phyloP scores from a whole-genome alignment of 2,888 invertebrate genomes.

The Lysandra coridon region DNA sequence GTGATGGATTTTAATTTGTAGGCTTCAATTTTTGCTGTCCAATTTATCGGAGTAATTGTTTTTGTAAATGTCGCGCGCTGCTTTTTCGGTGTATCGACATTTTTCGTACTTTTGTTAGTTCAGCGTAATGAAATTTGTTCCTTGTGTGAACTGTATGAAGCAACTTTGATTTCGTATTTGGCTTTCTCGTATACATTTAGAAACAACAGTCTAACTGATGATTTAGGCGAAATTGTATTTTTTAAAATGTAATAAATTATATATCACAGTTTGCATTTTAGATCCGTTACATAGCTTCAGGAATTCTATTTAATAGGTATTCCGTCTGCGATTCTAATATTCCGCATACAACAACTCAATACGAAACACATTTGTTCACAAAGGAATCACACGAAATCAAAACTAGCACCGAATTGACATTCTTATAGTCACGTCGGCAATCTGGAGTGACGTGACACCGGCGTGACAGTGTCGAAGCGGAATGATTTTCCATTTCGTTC shows the following conservation, averaged over 20 bases:
- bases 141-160: background rate
- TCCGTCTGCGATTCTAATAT: background rate
- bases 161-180: background rate
- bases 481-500: constrained; percentile 17
- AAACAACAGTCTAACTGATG: background rate
- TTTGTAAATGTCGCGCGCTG: constrained; percentile 33
- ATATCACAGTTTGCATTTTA: background rate
- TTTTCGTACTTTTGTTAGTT: constrained; percentile 10
- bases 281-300: background rate
- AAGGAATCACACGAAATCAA: constrained; percentile 20
- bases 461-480: constrained; percentile 27
- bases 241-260: background rate
- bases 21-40: constrained; percentile 35
- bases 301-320: background rate
- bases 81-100: constrained; percentile 22
- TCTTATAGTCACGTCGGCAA: constrained; percentile 27
- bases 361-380: background rate
- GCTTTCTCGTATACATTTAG: background rate
- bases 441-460: constrained; percentile 22
- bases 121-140: background rate
- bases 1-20: constrained; percentile 43
- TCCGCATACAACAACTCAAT: background rate
- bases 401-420: constrained; percentile 24
- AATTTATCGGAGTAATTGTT: constrained; percentile 35
- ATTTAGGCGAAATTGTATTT: background rate